A percentile compares a stretch with the other conserved stretches of the same genome.
Conservation (phyloP, 1,140 invertebrate genomes). For the Macrotrachela quadricornifera region DNA sequence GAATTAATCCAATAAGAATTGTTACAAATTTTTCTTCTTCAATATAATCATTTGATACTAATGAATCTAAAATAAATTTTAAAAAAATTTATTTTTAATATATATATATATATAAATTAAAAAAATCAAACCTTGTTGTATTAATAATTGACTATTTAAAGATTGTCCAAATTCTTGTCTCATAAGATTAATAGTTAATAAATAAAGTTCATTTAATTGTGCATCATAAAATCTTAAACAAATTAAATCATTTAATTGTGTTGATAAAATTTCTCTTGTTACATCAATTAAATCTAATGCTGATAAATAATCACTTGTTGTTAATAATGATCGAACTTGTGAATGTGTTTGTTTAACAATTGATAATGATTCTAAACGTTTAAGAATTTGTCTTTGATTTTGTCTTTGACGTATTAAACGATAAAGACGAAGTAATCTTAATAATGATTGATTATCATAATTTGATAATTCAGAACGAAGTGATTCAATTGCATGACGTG, state of each 20-base stretch:
- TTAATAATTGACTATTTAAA: too few species aligned
- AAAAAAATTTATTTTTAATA: too few species aligned
- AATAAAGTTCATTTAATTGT: conserved; percentile 85
- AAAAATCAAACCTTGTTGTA: too few species aligned
- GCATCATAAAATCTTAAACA: conserved; percentile 77
- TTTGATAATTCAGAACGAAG: too few species aligned
- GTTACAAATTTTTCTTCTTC: not conserved
- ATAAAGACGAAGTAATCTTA: too few species aligned
- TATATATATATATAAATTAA: too few species aligned
- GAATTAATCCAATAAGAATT: not conserved
- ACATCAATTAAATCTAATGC: conserved; percentile 86
- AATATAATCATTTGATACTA: conserved; percentile 24
- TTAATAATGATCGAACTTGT: conserved; percentile 75
- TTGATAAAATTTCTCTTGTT: conserved; percentile 72
- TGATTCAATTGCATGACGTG: too few species aligned
- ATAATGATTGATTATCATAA: too few species aligned
- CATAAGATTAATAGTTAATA: conserved; percentile 86
- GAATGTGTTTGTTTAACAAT: conserved; percentile 92
- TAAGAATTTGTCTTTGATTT: too few species aligned
- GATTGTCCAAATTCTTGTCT: conserved; percentile 66
- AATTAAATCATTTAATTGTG: conserved; percentile 61
- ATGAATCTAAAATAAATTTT: too few species aligned
- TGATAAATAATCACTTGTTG: conserved; percentile 86
- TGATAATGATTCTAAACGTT: conserved; percentile 56
- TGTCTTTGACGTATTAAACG: too few species aligned